Base-by-base conservation (phyloP, 1,140 invertebrate species). In the Psix sp. region DNA sequence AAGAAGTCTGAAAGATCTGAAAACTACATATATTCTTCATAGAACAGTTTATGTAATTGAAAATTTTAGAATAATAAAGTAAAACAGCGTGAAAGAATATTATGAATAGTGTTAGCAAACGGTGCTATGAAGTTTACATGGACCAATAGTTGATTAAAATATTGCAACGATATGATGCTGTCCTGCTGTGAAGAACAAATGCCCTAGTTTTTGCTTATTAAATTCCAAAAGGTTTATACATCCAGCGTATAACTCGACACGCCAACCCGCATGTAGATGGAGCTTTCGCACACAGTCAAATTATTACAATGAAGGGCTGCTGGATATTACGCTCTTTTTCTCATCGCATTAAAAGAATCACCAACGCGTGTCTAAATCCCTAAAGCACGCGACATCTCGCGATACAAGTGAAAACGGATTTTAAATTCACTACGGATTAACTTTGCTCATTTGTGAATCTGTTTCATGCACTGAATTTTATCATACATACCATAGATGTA, bases 261-360 rank as follows among this genome's bases (percentile, higher is more conserved):
- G 36, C 51, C 7, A 11, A 10, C 48, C 59, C 26, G 18, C 15
- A 42, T 18, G 24, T 16, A 20, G 26, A 9, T 52, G n/a, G n/a
- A n/a, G n/a, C n/a, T n/a, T n/a, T n/a, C n/a, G 43, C 62, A 56
- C 51, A 51, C 33, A 51, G 52, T 56, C 62, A 36, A 20, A 35
- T 36, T 35, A 56, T 40, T 36, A 35, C 45, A 52, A 15, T 20
- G 11, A 16, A 39, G 35, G 57, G 56, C 38, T 63, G 17, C 15
- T 48, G 35, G 67, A 63, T 57, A 51, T 52, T 74, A 63, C 36
- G 31, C 59, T 68, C 52, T 76, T 35, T 57, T 54, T 56, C 39
- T 77, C 62, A 59, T 77, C 62, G 42, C 49, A 68, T 78, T 74
- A 78, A 77, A 73, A 65, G 73, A 77, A 76, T 79, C 74, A 54